Evolutionary conservation across 2,888 invertebrate genomes (phyloP).

Genomic region (Rhamphomyia laevipes): DNA sequence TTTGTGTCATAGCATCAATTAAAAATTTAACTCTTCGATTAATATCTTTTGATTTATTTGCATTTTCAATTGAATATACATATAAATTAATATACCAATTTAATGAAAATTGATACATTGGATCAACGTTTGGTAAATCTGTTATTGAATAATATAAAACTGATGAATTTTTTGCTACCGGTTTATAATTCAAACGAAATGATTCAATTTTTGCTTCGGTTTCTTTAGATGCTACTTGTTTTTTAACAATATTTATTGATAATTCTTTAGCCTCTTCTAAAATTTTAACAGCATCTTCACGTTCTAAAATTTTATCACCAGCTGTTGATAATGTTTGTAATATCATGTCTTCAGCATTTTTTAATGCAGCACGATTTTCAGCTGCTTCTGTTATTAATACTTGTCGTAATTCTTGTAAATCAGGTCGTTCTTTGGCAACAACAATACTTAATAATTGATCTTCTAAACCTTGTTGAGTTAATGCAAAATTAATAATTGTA

Average conservation of each 20-base stretch:
- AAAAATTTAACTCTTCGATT: slow-evolving; percentile 63
- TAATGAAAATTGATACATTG: slow-evolving; percentile 92
- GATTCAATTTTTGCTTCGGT: slow-evolving; percentile 74
- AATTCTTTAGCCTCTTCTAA: slow-evolving; percentile 74
- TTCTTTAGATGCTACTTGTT: slow-evolving; percentile 71
- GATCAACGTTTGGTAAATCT: slow-evolving; percentile 77
- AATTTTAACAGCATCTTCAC: slow-evolving; percentile 78
- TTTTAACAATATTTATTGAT: slow-evolving; percentile 69
- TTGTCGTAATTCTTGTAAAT: slow-evolving; percentile 73
- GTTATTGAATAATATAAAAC: slow-evolving; percentile 80
- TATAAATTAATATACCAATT: slow-evolving; percentile 78
- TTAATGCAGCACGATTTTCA: slow-evolving; percentile 65
- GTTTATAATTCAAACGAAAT: slow-evolving; percentile 68
- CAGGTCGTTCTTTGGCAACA: slow-evolving; percentile 80
- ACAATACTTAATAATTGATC: slow-evolving; percentile 80
- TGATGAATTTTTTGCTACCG: slow-evolving; percentile 76
- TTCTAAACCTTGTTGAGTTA: slow-evolving; percentile 60
- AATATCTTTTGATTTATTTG: slow-evolving; percentile 50
- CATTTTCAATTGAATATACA: slow-evolving; percentile 35
- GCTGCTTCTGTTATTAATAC: slow-evolving; percentile 68
- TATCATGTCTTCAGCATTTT: slow-evolving; percentile 81
- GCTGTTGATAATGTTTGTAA: slow-evolving; percentile 68
- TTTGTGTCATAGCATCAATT: slow-evolving; percentile 69
- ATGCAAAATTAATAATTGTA: slow-evolving; percentile 77
- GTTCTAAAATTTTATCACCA: slow-evolving; percentile 82